Percentiles rank a stretch among this genome's conserved stretches.
phyloP scores from a whole-genome alignment of 1,140 invertebrate species.

The Sesamia nonagrioides region DNA sequence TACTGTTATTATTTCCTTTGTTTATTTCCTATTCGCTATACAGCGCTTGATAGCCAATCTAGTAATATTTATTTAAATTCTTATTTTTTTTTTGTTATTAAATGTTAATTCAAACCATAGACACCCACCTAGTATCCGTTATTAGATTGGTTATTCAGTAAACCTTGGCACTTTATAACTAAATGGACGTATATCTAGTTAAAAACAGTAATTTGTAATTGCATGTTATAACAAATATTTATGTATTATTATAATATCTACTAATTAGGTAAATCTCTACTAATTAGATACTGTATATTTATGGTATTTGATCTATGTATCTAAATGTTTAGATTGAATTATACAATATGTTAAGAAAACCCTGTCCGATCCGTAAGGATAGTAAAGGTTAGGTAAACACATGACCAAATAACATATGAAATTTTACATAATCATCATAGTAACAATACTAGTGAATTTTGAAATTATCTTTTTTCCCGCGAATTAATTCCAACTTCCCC shows the following conservation, averaged over 20 bases:
- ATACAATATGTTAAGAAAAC: too few relatives aligned
- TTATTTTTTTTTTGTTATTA: too few relatives aligned
- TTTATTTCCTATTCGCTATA: slow-evolving; percentile 13
- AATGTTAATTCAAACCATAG: background rate
- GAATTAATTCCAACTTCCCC: too few relatives aligned
- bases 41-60: background rate
- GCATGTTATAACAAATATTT: background rate
- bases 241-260: background rate
- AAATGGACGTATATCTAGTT: slow-evolving; percentile 11
- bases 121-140: background rate
- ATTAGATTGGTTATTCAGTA: slow-evolving; percentile 23
- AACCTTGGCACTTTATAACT: background rate
- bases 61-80: background rate
- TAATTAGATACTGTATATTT: background rate
- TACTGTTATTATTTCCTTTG: slow-evolving; percentile 50
- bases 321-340: too few relatives aligned
- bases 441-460: too few relatives aligned
- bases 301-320: background rate
- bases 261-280: background rate
- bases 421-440: too few relatives aligned
- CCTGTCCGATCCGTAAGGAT: too few relatives aligned
- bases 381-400: too few relatives aligned
- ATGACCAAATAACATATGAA: too few relatives aligned
- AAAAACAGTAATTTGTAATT: slow-evolving; percentile 26
- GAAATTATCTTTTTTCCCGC: too few relatives aligned